Percentiles rank a stretch among this genome's conserved stretches.
These are phyloP conservation scores for Philereme vetulata DNA, from an alignment of 2,888 invertebrate genomes.

Conservation along the genomic window DNA sequence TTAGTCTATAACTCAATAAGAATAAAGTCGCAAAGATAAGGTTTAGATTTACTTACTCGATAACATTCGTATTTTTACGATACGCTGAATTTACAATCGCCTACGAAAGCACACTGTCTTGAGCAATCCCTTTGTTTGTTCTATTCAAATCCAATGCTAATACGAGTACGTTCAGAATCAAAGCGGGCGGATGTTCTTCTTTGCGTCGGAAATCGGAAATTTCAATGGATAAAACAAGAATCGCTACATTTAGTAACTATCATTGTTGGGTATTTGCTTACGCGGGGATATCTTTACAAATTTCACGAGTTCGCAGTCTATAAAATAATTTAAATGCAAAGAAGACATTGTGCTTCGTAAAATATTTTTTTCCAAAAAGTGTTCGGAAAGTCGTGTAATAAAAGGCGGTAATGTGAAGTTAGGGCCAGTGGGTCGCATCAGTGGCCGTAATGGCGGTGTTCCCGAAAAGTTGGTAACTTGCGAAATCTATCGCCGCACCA, in stretches of 20 bases:
- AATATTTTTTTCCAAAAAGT: conserved; percentile 21
- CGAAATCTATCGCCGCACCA: conserved; percentile 76
- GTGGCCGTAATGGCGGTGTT: conserved; percentile 71
- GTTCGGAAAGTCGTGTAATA: conserved; percentile 18
- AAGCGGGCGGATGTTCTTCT: conserved; percentile 76
- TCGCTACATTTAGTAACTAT: conserved; percentile 55
- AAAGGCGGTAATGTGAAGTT: conserved; percentile 49
- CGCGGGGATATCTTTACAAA: conserved; percentile 32
- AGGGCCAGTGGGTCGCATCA: conserved; percentile 63
- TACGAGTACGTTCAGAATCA: conserved; percentile 78
- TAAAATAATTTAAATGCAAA: conserved; percentile 26
- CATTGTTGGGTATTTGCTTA: conserved; percentile 36
- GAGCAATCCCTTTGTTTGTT: conserved; percentile 83
- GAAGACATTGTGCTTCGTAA: conserved; percentile 18
- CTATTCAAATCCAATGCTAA: conserved; percentile 83
- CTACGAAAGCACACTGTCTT: conserved; percentile 81
- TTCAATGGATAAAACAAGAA: conserved; percentile 64
- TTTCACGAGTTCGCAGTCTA: conserved; percentile 28
- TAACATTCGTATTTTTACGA: conserved; percentile 70
- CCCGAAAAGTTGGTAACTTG: conserved; percentile 78
- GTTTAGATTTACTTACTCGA: conserved; percentile 26
- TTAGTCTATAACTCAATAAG: too few relatives aligned
- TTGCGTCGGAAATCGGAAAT: conserved; percentile 71
- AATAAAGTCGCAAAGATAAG: conserved; percentile 10
- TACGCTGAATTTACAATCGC: conserved; percentile 80